phyloP scores from a whole-genome alignment of 2,797 vertebrate species.

The Apodemus agrarius region DNA sequence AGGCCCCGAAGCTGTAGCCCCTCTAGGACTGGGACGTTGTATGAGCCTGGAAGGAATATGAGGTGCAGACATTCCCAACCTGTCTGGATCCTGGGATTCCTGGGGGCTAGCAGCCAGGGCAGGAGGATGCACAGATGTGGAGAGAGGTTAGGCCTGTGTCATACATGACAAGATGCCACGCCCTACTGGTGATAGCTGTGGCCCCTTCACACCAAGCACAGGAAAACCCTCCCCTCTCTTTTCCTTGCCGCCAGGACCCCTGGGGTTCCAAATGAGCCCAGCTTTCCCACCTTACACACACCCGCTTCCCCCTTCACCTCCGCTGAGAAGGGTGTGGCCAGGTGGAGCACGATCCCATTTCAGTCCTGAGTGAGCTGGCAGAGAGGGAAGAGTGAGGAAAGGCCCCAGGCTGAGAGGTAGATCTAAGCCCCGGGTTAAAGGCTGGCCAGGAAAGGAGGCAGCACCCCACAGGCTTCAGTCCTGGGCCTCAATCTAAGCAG shows the following conservation, averaged over 20 bases:
- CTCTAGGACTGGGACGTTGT: background rate
- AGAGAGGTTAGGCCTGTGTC: background rate
- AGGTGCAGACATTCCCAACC: background rate
- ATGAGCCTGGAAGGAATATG: background rate
- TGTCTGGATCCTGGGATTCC: background rate
- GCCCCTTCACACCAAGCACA: background rate
- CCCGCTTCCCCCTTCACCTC: background rate
- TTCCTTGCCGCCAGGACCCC: background rate
- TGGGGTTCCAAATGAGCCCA: background rate
- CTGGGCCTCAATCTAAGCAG: background rate
- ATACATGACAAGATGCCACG: background rate
- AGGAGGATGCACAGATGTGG: background rate
- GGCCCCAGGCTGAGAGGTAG: background rate
- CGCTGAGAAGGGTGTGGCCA: background rate
- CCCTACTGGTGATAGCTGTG: background rate
- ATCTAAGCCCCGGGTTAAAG: background rate
- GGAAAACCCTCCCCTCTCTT: background rate
- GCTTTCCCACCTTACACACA: background rate
- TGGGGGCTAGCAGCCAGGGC: background rate
- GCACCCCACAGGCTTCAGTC: accelerated
- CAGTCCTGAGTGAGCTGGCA: background rate
- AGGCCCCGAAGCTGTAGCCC: background rate
- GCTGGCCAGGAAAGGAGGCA: background rate
- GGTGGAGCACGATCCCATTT: background rate
- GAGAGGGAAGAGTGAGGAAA: background rate